phyloP scores from a whole-genome alignment of 1,140 invertebrate species.

The Drosophila pseudoobscura region DNA sequence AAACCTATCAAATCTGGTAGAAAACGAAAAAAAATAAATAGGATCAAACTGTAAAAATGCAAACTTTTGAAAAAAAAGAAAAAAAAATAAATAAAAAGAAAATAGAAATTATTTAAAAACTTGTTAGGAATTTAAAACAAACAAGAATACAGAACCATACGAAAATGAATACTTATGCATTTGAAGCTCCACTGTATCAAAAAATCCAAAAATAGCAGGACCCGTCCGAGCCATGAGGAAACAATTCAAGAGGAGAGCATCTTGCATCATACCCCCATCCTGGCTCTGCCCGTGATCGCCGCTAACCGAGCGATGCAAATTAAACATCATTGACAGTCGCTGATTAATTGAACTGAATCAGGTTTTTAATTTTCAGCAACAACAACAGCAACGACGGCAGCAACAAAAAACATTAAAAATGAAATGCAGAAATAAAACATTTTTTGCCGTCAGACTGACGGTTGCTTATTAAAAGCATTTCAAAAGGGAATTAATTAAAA shows the following conservation, averaged over 20 bases:
- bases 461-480: constrained; percentile 71
- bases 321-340: constrained; percentile 74
- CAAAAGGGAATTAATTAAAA: constrained; percentile 61
- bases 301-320: constrained; percentile 51
- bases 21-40: too few species aligned
- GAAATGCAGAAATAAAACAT: constrained; percentile 42
- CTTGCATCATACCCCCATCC: background rate
- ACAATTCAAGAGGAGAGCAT: constrained; percentile 34
- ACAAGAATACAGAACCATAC: too few species aligned
- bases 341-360: constrained; percentile 77
- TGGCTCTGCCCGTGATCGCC: constrained; percentile 21
- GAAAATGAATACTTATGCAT: background rate
- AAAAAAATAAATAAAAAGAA: too few species aligned
- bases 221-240: constrained; percentile 36
- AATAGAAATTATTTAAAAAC: too few species aligned
- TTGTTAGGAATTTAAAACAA: too few species aligned
- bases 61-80: too few species aligned
- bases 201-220: constrained; percentile 21
- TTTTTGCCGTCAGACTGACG: constrained; percentile 32
- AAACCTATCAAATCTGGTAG: background rate
- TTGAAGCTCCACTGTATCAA: background rate
- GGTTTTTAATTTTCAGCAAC: constrained; percentile 69
- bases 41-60: too few species aligned
- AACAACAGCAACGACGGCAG: constrained; percentile 5
- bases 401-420: constrained; percentile 43